Base-by-base conservation (phyloP, 2,888 invertebrate genomes). In the Orthosia incerta region DNA sequence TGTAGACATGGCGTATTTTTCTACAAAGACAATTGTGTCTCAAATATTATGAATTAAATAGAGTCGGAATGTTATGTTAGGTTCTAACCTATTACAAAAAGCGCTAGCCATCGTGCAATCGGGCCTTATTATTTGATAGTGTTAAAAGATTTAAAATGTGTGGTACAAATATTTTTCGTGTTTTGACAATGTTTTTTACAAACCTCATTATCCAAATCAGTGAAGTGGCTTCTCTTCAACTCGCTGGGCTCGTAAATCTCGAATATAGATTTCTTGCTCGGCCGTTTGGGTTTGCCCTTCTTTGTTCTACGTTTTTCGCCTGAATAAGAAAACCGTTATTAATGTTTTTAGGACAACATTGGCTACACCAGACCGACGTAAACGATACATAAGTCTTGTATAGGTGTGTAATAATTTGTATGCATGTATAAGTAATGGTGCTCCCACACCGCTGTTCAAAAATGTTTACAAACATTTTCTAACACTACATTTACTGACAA, bases 161-260 rank as follows among this genome's bases (percentile, higher is more conserved):
- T n/a, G 9, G 2, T 3, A 4, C 20, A 53, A 23, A n/a, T 4
- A 45, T 53, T 51, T 12, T 0, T 26, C 4, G 39, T 45, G 7
- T 39, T 61, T 45, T 20, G 3, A 20, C 1, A 57, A 20, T 73
- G 9, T 45, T 62, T n/a, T 62, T 45, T 45, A 81, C 84, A 77
- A 86, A 97, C 97, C 95, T 98, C 98, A 95, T 98, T 99, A 91
- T 99, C 99, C 87, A 98, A 96, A 92, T 99, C 99, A 0, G 99
- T 99, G 90, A 99, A 98, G 91, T 99, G 99, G 53, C 99, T 99
- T 64, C 99, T 97, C 93, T 99, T 99, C 88, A 99, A 96, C 94
- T 99, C 99, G 89, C 98, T 98, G 0, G 99, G 99, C 93, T 99
- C 99, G 91, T 99, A 99, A 76, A 99, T 98, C 94, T 99, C 98